These are phyloP conservation scores for Reticulitermes speratus DNA, from an alignment of 1,140 invertebrate genomes.

Conservation along the genomic window DNA sequence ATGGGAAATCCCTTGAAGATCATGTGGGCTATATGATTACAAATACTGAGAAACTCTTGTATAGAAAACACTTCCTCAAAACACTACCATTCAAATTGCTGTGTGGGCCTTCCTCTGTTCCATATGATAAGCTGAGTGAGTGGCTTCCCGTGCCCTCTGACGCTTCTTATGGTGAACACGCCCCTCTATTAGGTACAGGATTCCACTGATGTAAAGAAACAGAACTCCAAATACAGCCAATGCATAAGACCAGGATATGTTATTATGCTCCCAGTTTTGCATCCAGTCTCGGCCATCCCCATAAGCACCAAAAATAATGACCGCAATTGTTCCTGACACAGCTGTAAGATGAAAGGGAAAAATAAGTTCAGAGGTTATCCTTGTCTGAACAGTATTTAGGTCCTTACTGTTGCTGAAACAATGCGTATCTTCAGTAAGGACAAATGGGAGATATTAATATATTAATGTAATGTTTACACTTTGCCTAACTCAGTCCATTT, in stretches of 20 bases:
- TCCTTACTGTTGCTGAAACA: no score
- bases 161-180: slow-evolving; percentile 65
- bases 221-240: slow-evolving; percentile 77
- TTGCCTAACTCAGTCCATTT: no score
- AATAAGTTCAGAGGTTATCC: neutral
- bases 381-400: no score
- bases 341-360: slow-evolving; percentile 46
- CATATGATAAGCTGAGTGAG: slow-evolving; percentile 34
- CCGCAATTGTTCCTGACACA: slow-evolving; percentile 70
- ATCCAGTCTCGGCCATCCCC: slow-evolving; percentile 94
- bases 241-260: slow-evolving; percentile 93
- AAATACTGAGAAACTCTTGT: no score
- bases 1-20: no score
- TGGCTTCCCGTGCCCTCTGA: slow-evolving; percentile 54
- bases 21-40: no score
- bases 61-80: no score
- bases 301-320: slow-evolving; percentile 80
- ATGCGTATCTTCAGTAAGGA: no score
- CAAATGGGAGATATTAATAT: no score
- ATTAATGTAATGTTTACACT: no score
- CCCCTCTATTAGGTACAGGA: slow-evolving; percentile 77
- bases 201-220: slow-evolving; percentile 68
- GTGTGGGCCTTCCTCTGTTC: slow-evolving; percentile 36
- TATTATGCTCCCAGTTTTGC: slow-evolving; percentile 94
- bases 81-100: slow-evolving; percentile 29